phyloP scores from a whole-genome alignment of 2,113 vertebrate species.

The Percopsis transmontana region DNA sequence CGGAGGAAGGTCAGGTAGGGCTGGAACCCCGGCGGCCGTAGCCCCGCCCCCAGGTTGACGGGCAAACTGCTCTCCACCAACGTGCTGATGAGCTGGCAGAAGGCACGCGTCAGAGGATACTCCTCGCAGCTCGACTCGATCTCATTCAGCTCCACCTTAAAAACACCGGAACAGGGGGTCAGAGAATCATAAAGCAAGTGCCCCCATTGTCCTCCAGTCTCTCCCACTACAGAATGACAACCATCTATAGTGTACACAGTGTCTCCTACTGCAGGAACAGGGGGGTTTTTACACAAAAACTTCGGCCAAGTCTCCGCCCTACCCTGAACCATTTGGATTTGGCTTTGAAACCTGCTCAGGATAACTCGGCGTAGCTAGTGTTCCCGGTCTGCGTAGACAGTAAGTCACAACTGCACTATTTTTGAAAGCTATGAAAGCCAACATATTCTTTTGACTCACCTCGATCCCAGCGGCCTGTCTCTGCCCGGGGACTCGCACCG shows the following conservation, averaged over 20 bases:
- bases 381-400: no score
- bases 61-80: conserved; percentile 93
- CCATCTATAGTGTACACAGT: no score
- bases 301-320: no score
- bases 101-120: conserved; percentile 90
- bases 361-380: no score
- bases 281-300: no score
- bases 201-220: no score
- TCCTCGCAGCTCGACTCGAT: conserved; percentile 96
- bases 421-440: no score
- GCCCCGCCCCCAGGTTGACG: conserved; percentile 90
- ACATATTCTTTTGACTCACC: conserved; percentile 79
- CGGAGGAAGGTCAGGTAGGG: conserved; percentile 95
- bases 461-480: conserved; percentile 93
- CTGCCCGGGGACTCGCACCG: conserved; percentile 88
- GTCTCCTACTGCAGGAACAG: no score
- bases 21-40: conserved; percentile 92
- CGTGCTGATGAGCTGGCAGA: conserved; percentile 92
- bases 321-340: no score
- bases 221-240: no score
- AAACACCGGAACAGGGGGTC: conserved; percentile 2
- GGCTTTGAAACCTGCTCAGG: no score
- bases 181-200: not conserved
- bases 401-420: no score
- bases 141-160: conserved; percentile 94